Evolutionary conservation across 1,140 invertebrate genomes (phyloP), one percentile per base, ranked within the genome.

Genomic region (Eupeodes corollae): DNA sequence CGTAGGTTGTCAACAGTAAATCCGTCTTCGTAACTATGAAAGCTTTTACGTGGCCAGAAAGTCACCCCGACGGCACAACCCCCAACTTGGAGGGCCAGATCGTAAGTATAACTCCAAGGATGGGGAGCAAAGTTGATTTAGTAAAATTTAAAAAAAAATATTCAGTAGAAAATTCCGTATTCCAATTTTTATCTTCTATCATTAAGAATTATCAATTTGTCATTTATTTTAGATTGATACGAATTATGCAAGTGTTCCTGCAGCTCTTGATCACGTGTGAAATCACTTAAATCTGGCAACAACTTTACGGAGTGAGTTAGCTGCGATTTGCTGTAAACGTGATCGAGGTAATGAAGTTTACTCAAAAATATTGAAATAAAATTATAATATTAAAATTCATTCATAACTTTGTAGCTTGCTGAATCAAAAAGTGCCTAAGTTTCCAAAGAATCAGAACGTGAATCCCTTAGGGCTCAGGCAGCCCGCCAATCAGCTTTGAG

Each of bases 401-500:
- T 8, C 21, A 26, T 26, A 8, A 8, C 21, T 40, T 16, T 10
- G 1, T 3, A 67, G 64, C 44, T 67, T 0, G 48, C 61, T 8
- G 66, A 68, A 40, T 43, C 52, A 6, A 59, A 62, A 35, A 49
- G 54, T 9, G 47, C 49, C 0, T 34, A 68, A 38, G 63, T 56
- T 35, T 51, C 55, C 32, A 58, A 57, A 19, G 66, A 68, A 2
- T 44, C 56, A 10, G 66, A 67, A 26, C 56, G 63, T 34, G 65
- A 67, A 53, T 62, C 56, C 42, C 63, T 88, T 2, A 73, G 84
- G 30, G 83, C 88, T 51, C 86, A 88, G 69, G 77, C 84, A 33
- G 86, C 85, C 0, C 69, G 86, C 33, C 84, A 89, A 65, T 84
- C 81, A 57, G 79, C 86, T 0, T 74, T 88, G 30, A 86, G 88